Percentiles rank a stretch among this genome's conserved stretches.
These are phyloP conservation scores for Tiliacea aurago DNA, from an alignment of 2,888 invertebrate genomes.

Conservation along the genomic window DNA sequence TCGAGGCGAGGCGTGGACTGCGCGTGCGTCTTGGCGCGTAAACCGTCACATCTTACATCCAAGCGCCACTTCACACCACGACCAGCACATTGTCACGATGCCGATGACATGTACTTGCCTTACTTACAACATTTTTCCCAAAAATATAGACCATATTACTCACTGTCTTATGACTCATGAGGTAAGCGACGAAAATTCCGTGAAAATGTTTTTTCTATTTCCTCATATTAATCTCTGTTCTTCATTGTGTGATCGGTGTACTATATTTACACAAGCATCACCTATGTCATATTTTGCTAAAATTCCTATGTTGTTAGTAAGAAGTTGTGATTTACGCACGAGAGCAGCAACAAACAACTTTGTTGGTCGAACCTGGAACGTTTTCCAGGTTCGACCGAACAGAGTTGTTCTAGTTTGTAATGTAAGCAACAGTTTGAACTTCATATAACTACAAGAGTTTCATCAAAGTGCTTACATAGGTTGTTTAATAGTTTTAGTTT, in stretches of 20 bases:
- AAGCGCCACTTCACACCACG: slow-evolving; percentile 57
- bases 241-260: slow-evolving; percentile 39
- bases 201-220: slow-evolving; percentile 54
- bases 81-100: slow-evolving; percentile 69
- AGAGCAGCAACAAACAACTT: slow-evolving; percentile 1
- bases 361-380: neutral
- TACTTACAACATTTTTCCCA: slow-evolving; percentile 55
- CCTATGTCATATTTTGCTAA: slow-evolving; percentile 24
- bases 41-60: slow-evolving; percentile 67
- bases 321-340: slow-evolving; percentile 13
- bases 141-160: slow-evolving; percentile 66
- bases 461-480: slow-evolving; percentile 14
- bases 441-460: slow-evolving; percentile 23
- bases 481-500: slow-evolving; percentile 32
- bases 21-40: slow-evolving; percentile 81
- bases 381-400: slow-evolving; percentile 4
- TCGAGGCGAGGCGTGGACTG: slow-evolving; percentile 82
- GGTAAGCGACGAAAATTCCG: slow-evolving; percentile 45
- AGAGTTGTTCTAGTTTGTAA: slow-evolving; percentile 27
- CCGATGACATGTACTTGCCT: slow-evolving; percentile 77
- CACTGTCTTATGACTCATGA: slow-evolving; percentile 67
- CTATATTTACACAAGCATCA: slow-evolving; percentile 23
- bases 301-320: slow-evolving; percentile 35
- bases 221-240: slow-evolving; percentile 47
- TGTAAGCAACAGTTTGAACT: slow-evolving; percentile 26